phyloP scores from a whole-genome alignment of 2,113 vertebrate species.

The Lepisosteus oculatus region DNA sequence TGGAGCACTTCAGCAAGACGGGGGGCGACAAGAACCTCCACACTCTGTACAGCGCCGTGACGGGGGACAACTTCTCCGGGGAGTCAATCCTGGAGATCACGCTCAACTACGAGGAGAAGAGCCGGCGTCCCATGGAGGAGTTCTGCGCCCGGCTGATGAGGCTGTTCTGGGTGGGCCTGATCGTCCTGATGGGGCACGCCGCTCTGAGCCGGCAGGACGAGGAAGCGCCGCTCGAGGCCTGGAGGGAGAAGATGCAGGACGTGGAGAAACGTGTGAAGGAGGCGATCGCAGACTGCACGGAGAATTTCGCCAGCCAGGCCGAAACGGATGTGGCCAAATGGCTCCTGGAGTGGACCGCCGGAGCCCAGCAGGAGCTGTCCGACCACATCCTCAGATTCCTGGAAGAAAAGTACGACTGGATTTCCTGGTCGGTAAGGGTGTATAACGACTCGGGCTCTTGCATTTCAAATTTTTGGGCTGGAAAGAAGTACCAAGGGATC shows the following conservation, averaged over 20 bases:
- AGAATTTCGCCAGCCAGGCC: constrained; percentile 57
- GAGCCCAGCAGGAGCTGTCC: constrained; percentile 54
- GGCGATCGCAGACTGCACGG: constrained; percentile 62
- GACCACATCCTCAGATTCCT: constrained; percentile 48
- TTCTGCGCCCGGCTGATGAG: constrained; percentile 67
- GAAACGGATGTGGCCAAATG: constrained; percentile 49
- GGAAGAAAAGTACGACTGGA: constrained; percentile 66
- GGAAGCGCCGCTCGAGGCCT: constrained; percentile 53
- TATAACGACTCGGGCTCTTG: constrained; percentile 50
- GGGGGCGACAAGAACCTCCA: constrained; percentile 69
- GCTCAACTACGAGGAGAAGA: constrained; percentile 68
- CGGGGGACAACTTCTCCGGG: constrained; percentile 55
- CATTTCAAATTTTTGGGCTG: constrained; percentile 36
- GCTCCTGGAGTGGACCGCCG: constrained; percentile 41
- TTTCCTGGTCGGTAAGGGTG: constrained; percentile 66
- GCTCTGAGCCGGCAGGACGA: constrained; percentile 59
- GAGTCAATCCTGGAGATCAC: constrained; percentile 66
- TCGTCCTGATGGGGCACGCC: constrained; percentile 61
- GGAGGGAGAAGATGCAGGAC: constrained; percentile 61
- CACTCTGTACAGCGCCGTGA: constrained; percentile 64
- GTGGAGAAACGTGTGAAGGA: constrained; percentile 62
- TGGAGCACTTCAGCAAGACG: constrained; percentile 55
- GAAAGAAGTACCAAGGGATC: constrained; percentile 47
- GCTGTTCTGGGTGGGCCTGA: constrained; percentile 69
- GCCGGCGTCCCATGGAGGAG: constrained; percentile 61